These are phyloP conservation scores for Paramormyrops kingsleyae DNA, from an alignment of 2,113 vertebrate genomes.

Conservation along the genomic window DNA sequence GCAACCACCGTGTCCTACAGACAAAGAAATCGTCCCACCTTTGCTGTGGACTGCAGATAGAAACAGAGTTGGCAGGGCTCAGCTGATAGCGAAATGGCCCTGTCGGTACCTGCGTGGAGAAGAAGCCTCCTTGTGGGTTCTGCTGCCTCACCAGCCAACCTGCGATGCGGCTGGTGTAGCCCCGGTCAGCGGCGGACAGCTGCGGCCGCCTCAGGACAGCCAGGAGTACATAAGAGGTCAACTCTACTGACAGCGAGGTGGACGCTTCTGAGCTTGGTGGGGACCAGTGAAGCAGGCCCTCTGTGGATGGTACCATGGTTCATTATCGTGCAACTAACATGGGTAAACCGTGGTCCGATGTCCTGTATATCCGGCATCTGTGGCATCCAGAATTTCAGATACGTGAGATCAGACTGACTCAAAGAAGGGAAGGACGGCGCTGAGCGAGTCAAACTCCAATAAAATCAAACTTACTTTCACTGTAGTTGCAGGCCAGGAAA, in stretches of 20 bases:
- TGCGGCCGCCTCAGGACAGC: slow-evolving; percentile 54
- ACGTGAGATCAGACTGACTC: background rate
- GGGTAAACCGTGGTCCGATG: background rate
- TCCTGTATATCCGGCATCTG: background rate
- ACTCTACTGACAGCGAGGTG: slow-evolving; percentile 59
- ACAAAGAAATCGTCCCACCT: background rate
- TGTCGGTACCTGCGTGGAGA: slow-evolving; percentile 66
- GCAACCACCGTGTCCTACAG: slow-evolving; percentile 60
- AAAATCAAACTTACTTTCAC: background rate
- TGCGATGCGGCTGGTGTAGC: slow-evolving; percentile 48
- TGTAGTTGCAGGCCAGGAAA: background rate
- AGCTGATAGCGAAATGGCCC: background rate
- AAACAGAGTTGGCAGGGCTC: background rate
- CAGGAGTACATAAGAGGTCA: slow-evolving; percentile 64
- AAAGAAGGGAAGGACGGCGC: background rate
- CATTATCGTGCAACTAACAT: background rate
- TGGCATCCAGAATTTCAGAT: background rate
- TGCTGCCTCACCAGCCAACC: slow-evolving; percentile 67
- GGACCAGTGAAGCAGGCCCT: slow-evolving; percentile 46
- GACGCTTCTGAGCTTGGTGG: slow-evolving; percentile 33
- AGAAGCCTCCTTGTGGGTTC: slow-evolving; percentile 72
- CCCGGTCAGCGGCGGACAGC: slow-evolving; percentile 37
- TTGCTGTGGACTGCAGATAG: background rate
- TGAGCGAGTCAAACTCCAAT: background rate
- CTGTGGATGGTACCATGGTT: slow-evolving; percentile 24